Base-by-base conservation (phyloP, 2,888 invertebrate genomes). In the Chymomyza fuscimana region DNA sequence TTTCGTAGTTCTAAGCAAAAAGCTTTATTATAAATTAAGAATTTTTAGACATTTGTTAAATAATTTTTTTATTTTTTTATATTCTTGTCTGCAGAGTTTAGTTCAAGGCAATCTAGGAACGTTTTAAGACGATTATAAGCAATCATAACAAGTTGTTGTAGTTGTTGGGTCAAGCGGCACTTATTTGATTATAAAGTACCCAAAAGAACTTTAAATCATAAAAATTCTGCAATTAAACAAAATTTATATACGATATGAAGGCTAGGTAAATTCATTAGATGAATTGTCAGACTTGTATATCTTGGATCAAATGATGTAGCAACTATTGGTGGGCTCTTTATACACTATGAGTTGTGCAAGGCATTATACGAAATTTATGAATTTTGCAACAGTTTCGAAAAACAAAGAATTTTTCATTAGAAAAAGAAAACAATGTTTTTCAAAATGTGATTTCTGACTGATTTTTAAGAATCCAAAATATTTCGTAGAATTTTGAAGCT, bases 91-190 rank as follows among this genome's bases (percentile, higher is more conserved):
- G 71, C 67, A 70, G 25, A 25, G 74, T 58, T 68, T 46, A 69
- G 74, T 77, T 77, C 86, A 85, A 85, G 85, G 87, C 73, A 74
- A 78, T 74, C 85, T 46, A 76, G 76, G 74, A 79, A 70, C 67
- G 32, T 62, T 62, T 56, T 63, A 64, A 54, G 52, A 56, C 54
- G n/a, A 54, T 54, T 54, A 64, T 32, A 32, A 54, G 63, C 70
- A 72, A 68, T 69, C 69, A 67, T 52, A 54, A 22, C 25, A 54
- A 29, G 67, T 59, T 63, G 66, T 61, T 58, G 72, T 73, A 61
- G 60, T 65, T 19, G 9, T 19, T 16, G 22, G 25, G 51, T 69
- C 15, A 68, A 69, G 67, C 25, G 54, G 25, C 54, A 64, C 59
- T 63, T 59, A 72, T 69, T 67, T 62, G 65, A 74, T 73, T 73